A percentile compares a stretch with the other conserved stretches of the same genome.
Conservation (phyloP, 35 echinoderm and acorn worm species). For the Holothuria glaberrima region DNA sequence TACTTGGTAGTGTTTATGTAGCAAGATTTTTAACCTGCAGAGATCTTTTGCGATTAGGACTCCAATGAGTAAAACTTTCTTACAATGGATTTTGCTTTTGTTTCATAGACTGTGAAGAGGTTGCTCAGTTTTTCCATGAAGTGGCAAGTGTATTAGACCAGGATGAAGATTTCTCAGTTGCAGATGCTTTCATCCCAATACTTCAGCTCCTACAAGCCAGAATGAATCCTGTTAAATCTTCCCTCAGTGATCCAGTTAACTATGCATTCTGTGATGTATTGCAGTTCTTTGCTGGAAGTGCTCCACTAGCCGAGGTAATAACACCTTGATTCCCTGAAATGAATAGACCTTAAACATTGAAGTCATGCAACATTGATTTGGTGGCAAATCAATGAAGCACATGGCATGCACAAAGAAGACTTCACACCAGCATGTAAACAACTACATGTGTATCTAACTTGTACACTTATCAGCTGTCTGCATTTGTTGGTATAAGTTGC, state of each 20-base stretch:
- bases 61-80: background rate
- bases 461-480: too few relatives aligned
- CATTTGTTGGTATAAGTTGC: too few relatives aligned
- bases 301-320: constrained; percentile 70
- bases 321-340: too few relatives aligned
- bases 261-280: constrained; percentile 77
- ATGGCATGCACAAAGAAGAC: too few relatives aligned
- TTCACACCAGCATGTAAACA: too few relatives aligned
- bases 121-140: constrained; percentile 59
- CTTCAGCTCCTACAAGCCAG: constrained; percentile 69
- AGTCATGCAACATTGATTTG: too few relatives aligned
- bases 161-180: constrained; percentile 70
- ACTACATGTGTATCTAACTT: too few relatives aligned
- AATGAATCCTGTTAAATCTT: constrained; percentile 50
- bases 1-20: too few relatives aligned
- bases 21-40: too few relatives aligned
- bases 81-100: background rate
- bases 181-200: constrained; percentile 66
- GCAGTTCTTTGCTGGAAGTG: constrained; percentile 62
- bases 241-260: constrained; percentile 68
- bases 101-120: constrained; percentile 57
- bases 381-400: too few relatives aligned
- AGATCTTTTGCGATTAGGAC: background rate
- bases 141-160: constrained; percentile 62
- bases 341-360: too few relatives aligned